These are phyloP conservation scores for Onthophagus taurus DNA, from an alignment of 1,140 invertebrate genomes.

Conservation along the genomic window DNA sequence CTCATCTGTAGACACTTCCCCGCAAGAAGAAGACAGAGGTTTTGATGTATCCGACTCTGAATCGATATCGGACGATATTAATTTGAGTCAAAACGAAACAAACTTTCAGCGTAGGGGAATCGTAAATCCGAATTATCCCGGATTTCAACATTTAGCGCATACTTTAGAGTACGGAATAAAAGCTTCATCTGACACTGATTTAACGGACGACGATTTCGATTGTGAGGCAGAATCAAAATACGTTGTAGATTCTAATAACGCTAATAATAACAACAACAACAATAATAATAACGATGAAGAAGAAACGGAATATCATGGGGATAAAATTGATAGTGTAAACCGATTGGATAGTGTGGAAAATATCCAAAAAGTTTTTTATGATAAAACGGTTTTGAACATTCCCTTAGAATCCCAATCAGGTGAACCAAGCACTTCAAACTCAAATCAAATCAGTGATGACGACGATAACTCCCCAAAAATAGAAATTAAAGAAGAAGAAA, in stretches of 20 bases:
- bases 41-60: slow-evolving; percentile 35
- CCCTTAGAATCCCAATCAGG: slow-evolving; percentile 20
- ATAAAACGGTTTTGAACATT: slow-evolving; percentile 48
- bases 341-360: slow-evolving; percentile 43
- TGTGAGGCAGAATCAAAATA: slow-evolving; percentile 21
- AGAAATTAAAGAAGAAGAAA: slow-evolving; percentile 21
- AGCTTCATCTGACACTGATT: slow-evolving; percentile 38
- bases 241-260: slow-evolving; percentile 29
- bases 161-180: slow-evolving; percentile 38
- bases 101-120: slow-evolving; percentile 51
- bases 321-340: slow-evolving; percentile 44
- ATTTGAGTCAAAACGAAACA: slow-evolving; percentile 21
- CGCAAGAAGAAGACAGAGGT: slow-evolving; percentile 33
- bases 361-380: slow-evolving; percentile 48
- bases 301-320: slow-evolving; percentile 18
- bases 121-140: slow-evolving; percentile 70
- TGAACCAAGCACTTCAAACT: slow-evolving; percentile 18
- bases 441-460: slow-evolving; percentile 23
- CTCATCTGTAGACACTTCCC: slow-evolving; percentile 32
- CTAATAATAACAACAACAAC: slow-evolving; percentile 34
- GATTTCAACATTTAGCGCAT: slow-evolving; percentile 53
- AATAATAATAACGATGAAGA: slow-evolving; percentile 35
- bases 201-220: slow-evolving; percentile 42
- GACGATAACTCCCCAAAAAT: no score
- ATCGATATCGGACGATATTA: slow-evolving; percentile 33